Conservation (phyloP, 2,113 vertebrate species). For the Nettapus auritus region DNA sequence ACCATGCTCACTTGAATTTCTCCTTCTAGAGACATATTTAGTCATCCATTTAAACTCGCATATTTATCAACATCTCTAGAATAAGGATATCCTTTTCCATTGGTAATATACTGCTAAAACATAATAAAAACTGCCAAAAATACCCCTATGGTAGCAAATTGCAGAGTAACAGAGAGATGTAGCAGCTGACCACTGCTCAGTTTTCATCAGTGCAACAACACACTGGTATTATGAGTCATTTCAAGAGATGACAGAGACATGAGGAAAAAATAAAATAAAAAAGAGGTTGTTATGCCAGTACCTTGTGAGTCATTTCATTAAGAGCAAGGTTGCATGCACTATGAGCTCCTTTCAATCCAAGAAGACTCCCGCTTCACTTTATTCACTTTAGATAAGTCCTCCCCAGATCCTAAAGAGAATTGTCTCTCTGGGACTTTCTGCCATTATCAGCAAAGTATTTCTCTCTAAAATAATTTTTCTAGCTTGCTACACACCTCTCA, state of each 20-base stretch:
- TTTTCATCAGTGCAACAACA: neutral
- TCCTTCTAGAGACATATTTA: neutral
- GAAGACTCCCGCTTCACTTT: neutral
- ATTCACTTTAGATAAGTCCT: neutral
- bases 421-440: neutral
- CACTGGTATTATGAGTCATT: rapidly evolving
- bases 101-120: neutral
- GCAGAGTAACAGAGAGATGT: neutral
- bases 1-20: neutral
- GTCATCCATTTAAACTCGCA: neutral
- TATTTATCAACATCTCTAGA: neutral
- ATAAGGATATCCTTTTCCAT: neutral
- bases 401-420: neutral
- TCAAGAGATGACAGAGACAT: neutral
- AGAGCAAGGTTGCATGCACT: neutral
- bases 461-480: neutral
- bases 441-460: neutral
- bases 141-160: neutral
- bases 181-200: neutral
- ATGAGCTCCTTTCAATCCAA: neutral
- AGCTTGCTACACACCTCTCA: neutral
- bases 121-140: neutral
- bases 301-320: neutral
- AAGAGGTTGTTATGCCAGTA: rapidly evolving
- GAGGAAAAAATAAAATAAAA: neutral